These are phyloP conservation scores for Pica pica DNA, from an alignment of 2,113 vertebrate genomes.

Conservation along the genomic window DNA sequence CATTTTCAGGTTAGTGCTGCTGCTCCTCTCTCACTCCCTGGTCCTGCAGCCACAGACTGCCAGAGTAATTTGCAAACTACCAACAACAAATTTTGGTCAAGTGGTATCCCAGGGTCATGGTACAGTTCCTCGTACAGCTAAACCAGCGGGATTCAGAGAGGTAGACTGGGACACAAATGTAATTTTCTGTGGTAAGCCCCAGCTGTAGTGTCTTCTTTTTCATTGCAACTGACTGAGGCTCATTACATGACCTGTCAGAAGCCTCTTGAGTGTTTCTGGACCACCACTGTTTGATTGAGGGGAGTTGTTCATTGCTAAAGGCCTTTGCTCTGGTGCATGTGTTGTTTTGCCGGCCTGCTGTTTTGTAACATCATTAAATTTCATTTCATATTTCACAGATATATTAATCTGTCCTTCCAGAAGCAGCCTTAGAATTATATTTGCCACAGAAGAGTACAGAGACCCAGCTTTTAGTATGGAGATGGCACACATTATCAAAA, in stretches of 20 bases:
- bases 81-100: not conserved
- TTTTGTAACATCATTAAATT: not conserved
- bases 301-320: not conserved
- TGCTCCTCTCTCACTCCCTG: not conserved
- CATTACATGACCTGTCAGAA: not conserved
- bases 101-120: not conserved
- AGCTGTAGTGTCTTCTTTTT: not conserved
- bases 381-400: not conserved
- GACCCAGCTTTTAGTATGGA: not conserved
- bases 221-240: not conserved
- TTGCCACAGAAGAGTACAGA: not conserved
- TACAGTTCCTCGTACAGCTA: not conserved
- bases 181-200: not conserved
- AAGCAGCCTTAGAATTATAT: not conserved
- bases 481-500: not conserved
- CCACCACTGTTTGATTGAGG: not conserved
- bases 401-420: not conserved
- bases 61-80: not conserved
- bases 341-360: not conserved
- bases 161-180: not conserved
- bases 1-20: not conserved
- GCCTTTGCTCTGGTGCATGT: not conserved
- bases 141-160: not conserved
- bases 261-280: not conserved
- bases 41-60: accelerated